Evolutionary conservation across 2,888 invertebrate species (phyloP).

Genomic region (Caenorhabditis afra): DNA sequence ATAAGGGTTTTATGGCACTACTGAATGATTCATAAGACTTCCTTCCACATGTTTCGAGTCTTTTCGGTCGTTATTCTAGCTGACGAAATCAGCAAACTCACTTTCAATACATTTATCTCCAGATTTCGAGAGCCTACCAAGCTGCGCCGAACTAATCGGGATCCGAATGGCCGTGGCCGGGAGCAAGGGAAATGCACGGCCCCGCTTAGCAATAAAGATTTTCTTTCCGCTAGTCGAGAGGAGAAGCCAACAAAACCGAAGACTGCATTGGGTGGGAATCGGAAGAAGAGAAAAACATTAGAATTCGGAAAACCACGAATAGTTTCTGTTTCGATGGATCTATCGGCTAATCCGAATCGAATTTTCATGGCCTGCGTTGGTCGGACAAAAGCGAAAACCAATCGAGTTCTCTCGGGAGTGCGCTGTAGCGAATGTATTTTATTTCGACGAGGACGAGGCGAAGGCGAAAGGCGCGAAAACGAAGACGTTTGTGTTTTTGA

Average conservation of each 20-base stretch:
- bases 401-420: conserved; percentile 21
- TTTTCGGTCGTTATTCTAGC: too few relatives aligned
- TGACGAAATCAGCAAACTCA: too few relatives aligned
- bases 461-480: conserved; percentile 1
- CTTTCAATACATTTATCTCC: too few relatives aligned
- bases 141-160: background rate
- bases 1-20: too few relatives aligned
- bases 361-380: background rate
- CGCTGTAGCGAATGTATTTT: conserved; percentile 34
- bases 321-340: background rate
- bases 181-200: background rate
- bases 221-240: background rate
- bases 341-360: conserved; percentile 24
- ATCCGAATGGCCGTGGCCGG: background rate
- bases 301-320: background rate
- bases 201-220: background rate
- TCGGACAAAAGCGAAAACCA: conserved; percentile 32
- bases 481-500: conserved; percentile 29
- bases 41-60: too few relatives aligned
- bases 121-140: too few relatives aligned
- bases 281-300: background rate
- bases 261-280: background rate
- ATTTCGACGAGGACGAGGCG: conserved; percentile 19
- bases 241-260: background rate
- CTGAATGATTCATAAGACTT: too few relatives aligned